These are phyloP conservation scores for Parochlus steinenii DNA, from an alignment of 2,888 invertebrate genomes.

Conservation along the genomic window DNA sequence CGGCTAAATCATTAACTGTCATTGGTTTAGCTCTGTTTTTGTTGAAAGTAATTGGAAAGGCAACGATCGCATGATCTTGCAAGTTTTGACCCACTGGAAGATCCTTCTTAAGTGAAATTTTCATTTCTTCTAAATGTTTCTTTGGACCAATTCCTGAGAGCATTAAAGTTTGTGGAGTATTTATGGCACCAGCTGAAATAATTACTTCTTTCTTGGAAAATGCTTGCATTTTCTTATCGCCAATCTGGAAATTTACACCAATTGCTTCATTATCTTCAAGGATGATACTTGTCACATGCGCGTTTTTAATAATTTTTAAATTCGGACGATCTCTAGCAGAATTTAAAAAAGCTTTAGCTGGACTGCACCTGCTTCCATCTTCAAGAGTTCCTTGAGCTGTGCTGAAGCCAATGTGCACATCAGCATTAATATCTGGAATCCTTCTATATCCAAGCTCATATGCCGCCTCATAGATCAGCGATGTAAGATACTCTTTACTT, in stretches of 20 bases:
- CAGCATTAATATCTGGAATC: constrained; percentile 7
- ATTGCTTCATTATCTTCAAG: no score
- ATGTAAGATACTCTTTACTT: no score
- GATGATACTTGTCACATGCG: constrained; percentile 18
- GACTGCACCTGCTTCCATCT: constrained; percentile 14
- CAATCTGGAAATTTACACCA: constrained; percentile 7
- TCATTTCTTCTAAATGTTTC: constrained; percentile 3
- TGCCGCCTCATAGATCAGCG: no score
- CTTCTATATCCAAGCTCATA: constrained; percentile 5
- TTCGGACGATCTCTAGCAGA: constrained; percentile 18
- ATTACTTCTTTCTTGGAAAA: constrained; percentile 11
- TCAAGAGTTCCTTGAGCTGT: constrained; percentile 7
- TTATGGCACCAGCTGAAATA: constrained; percentile 8
- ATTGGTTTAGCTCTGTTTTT: constrained; percentile 3
- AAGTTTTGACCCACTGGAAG: constrained; percentile 10
- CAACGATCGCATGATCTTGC: constrained; percentile 11
- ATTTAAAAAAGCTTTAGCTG: constrained; percentile 19
- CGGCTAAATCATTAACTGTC: constrained; percentile 15
- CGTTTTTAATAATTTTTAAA: constrained; percentile 19
- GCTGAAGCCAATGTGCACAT: constrained; percentile 7
- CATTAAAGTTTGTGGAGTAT: constrained; percentile 11
- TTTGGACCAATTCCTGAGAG: constrained; percentile 11
- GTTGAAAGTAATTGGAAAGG: background rate
- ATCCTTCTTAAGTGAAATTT: constrained; percentile 3
- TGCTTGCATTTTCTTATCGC: background rate